A percentile compares a stretch with the other conserved stretches of the same genome.
Evolutionary conservation across 2,888 invertebrate genomes (phyloP).

Genomic region (Rhyacophila evoluta): DNA sequence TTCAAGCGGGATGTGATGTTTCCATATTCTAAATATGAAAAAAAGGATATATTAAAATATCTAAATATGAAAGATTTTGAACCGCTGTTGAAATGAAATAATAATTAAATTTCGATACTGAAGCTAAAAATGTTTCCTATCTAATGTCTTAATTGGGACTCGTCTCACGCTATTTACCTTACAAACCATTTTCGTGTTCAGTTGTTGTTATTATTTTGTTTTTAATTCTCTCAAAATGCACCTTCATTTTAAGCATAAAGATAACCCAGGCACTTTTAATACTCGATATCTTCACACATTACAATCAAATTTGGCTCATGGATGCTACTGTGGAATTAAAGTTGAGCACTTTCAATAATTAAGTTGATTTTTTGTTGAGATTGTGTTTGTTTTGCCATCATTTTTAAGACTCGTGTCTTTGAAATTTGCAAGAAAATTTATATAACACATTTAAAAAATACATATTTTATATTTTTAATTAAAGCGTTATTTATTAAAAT

Average conservation of each 20-base stretch:
- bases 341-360: not conserved
- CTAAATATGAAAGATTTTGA: not conserved
- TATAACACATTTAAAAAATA: too few species aligned
- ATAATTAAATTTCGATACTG: not conserved
- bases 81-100: not conserved
- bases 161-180: constrained; percentile 38
- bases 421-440: too few species aligned
- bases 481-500: too few species aligned
- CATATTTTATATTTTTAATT: too few species aligned
- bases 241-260: not conserved
- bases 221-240: not conserved
- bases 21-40: too few species aligned
- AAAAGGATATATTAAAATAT: too few species aligned
- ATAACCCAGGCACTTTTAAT: constrained; percentile 15
- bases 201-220: not conserved
- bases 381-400: too few species aligned
- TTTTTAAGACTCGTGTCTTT: too few species aligned
- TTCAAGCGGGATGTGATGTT: too few species aligned
- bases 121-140: not conserved
- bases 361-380: not conserved
- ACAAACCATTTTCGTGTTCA: constrained; percentile 24
- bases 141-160: constrained; percentile 45
- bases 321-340: not conserved
- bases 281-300: not conserved
- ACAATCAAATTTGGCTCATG: not conserved